These are phyloP conservation scores for Sebastes taczanowskii DNA, from an alignment of 2,797 vertebrate species.

Conservation along the genomic window DNA sequence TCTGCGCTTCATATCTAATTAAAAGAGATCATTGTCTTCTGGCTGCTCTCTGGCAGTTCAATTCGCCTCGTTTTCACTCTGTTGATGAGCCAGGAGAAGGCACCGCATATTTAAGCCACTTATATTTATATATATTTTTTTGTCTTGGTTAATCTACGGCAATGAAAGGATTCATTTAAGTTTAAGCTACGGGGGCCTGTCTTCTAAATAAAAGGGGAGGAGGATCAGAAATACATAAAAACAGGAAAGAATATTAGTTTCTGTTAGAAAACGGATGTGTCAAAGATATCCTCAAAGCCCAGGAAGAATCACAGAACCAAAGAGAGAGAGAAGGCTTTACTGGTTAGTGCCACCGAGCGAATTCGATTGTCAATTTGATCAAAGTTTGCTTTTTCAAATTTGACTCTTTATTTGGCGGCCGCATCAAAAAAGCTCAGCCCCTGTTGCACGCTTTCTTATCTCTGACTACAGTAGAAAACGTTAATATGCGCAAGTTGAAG, in stretches of 20 bases:
- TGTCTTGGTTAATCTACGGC: constrained; percentile 57
- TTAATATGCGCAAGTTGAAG: neutral
- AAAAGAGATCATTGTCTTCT: constrained; percentile 81
- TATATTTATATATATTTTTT: constrained; percentile 36
- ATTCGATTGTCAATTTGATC: neutral
- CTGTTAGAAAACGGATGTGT: neutral
- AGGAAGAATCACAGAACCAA: neutral
- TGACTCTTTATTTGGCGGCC: neutral
- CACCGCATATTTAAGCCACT: constrained; percentile 48
- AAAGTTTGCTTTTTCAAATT: constrained; percentile 11
- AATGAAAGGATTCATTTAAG: constrained; percentile 60
- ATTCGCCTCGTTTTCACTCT: constrained; percentile 62
- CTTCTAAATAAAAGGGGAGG: neutral
- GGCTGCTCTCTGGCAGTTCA: constrained; percentile 72
- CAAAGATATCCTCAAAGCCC: neutral
- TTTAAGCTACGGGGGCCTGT: neutral
- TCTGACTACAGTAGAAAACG: constrained; percentile 8
- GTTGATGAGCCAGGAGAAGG: constrained; percentile 47
- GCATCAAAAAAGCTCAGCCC: neutral
- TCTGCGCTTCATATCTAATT: constrained; percentile 73
- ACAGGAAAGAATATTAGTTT: neutral
- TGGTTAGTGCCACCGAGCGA: neutral
- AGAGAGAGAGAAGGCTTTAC: neutral
- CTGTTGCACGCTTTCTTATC: neutral
- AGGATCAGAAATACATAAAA: constrained; percentile 1